phyloP scores from a whole-genome alignment of 2,113 vertebrate species.

The Phalacrocorax carbo region DNA sequence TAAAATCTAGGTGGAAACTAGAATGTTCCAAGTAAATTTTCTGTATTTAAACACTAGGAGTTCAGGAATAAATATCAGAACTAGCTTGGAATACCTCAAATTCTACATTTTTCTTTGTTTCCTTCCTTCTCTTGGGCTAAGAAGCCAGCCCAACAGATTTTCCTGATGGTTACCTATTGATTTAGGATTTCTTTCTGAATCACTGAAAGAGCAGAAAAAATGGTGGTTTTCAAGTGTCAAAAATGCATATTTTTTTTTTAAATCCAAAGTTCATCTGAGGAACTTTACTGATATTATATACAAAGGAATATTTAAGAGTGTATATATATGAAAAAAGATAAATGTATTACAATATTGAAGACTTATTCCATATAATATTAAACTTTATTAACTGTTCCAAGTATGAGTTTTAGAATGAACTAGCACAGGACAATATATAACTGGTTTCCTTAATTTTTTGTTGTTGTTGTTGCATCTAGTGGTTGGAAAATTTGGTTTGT shows the following conservation, averaged over 20 bases:
- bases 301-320: background rate
- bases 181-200: background rate
- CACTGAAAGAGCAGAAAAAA: background rate
- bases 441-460: background rate
- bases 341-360: background rate
- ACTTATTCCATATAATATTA: background rate
- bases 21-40: background rate
- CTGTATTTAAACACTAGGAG: background rate
- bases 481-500: background rate
- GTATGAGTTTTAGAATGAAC: background rate
- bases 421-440: background rate
- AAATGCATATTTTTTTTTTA: rapidly evolving
- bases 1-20: background rate
- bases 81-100: background rate
- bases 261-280: background rate
- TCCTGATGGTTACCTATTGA: background rate
- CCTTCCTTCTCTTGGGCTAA: background rate
- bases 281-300: background rate
- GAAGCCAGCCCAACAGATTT: background rate
- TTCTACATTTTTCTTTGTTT: background rate
- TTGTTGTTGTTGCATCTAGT: background rate
- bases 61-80: background rate
- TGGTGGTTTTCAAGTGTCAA: background rate
- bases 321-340: background rate
- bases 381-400: background rate